Evolutionary conservation across 2,113 vertebrate species (phyloP), one percentile per base, ranked within the genome.

Genomic region (Plestiodon gilberti): DNA sequence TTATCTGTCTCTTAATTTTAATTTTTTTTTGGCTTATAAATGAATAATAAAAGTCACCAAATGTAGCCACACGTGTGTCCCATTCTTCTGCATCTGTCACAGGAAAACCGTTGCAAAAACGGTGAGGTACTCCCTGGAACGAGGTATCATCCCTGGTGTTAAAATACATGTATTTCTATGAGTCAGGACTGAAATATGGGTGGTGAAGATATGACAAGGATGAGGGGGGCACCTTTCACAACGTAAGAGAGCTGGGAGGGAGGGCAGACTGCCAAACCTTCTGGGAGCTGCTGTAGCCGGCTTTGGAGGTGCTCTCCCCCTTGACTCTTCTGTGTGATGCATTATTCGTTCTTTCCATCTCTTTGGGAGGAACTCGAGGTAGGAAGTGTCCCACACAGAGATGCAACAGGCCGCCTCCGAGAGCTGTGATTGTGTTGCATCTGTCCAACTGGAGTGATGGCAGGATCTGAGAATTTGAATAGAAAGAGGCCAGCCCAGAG

Each of bases 1-100:
- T 81, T 86, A 69, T 85, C 62, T 85, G 61, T 80, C 71, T 83
- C 35, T 64, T 43, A 52, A 64, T 73, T 57, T 70, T 33, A 43
- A 18, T 43, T 59, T 25, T 61, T 86, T 73, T 86, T 86, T 86
- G 81, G 85, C 85, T 86, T 86, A 86, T 81, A 86, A 86, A 86
- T 74, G 78, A 86, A 81, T 86, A 79, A 86, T 81, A 80, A 86
- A 86, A 81, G 78, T 86, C 85, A 86, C 85, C 69, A 74, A 86
- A 74, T 64, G 69, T 80, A 86, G 57, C 40, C 23, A 3, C 17
- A 6, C 17, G n/a, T n/a, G 13, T 33, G 33, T 4, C 1, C 1
- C n/a, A 13, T 74, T 76, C 40, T 65, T 67, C 59, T 14, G 57
- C 75, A 18, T 33, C 40, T 67, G 38, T 13, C 35, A 3, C 17